These are phyloP conservation scores for Pipistrellus pygmaeus DNA, from an alignment of 2,797 vertebrate genomes.

Conservation along the genomic window DNA sequence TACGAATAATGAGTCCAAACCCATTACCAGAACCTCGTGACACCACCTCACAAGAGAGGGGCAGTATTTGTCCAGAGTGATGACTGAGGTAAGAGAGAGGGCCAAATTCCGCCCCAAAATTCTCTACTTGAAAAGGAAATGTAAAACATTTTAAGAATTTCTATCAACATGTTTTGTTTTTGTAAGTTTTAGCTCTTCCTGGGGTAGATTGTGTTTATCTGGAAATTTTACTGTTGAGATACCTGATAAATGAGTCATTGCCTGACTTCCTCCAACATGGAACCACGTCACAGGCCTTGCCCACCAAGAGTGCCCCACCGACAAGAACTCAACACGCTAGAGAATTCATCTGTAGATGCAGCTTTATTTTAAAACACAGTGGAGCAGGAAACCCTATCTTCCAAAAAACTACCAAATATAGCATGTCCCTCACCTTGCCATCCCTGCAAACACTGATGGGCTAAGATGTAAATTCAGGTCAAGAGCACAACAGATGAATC, in stretches of 20 bases:
- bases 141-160: background rate
- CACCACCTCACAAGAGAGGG: background rate
- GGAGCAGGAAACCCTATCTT: conserved; percentile 43
- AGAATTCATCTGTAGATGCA: conserved; percentile 7
- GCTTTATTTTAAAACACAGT: conserved; percentile 56
- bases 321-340: background rate
- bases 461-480: conserved; percentile 31
- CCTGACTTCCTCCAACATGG: background rate
- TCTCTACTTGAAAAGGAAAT: background rate
- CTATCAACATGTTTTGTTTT: background rate
- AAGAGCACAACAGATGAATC: background rate
- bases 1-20: background rate
- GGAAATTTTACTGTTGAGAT: background rate
- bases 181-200: background rate
- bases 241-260: background rate
- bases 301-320: background rate
- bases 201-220: background rate
- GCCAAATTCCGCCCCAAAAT: no score
- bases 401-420: conserved; percentile 45
- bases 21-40: background rate
- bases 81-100: background rate
- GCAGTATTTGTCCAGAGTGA: background rate
- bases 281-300: background rate
- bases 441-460: conserved; percentile 16
- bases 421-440: background rate